Percentiles rank a stretch among this genome's conserved stretches.
Evolutionary conservation across 2,113 vertebrate genomes (phyloP).

Genomic region (Barnardius zonarius): DNA sequence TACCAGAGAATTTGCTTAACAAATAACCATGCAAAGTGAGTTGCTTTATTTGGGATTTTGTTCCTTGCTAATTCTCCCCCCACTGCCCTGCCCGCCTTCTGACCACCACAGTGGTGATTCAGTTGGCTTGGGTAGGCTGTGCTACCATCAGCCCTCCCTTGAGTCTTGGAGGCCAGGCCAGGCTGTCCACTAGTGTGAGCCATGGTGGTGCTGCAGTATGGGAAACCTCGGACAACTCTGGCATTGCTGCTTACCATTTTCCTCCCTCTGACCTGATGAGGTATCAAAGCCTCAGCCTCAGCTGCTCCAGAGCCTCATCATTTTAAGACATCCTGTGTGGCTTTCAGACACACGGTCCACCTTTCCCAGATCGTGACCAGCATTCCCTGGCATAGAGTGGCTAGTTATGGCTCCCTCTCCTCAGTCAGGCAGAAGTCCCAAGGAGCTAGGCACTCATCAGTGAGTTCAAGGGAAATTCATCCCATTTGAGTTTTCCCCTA

Average conservation of each 20-base stretch:
- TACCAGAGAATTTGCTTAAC: conserved; percentile 26
- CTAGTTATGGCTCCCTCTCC: neutral
- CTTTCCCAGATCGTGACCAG: neutral
- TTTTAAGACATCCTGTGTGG: neutral
- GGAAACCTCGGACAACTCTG: neutral
- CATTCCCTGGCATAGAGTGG: neutral
- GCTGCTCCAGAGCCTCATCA: neutral
- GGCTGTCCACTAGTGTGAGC: accelerated
- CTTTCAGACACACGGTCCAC: neutral
- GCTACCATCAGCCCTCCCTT: neutral
- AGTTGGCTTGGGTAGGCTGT: neutral
- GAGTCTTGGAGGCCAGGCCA: neutral
- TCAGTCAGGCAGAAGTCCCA: neutral
- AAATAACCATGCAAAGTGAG: neutral
- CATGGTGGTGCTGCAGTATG: neutral
- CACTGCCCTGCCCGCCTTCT: neutral
- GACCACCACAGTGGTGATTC: neutral
- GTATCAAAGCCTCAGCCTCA: neutral
- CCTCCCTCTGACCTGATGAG: neutral
- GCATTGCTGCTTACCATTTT: neutral
- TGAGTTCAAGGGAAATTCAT: neutral
- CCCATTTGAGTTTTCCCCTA: neutral
- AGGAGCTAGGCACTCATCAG: neutral
- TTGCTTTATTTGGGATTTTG: neutral
- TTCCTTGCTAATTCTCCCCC: neutral